Conservation (phyloP, 1,140 invertebrate genomes). For the Listronotus oregonensis region DNA sequence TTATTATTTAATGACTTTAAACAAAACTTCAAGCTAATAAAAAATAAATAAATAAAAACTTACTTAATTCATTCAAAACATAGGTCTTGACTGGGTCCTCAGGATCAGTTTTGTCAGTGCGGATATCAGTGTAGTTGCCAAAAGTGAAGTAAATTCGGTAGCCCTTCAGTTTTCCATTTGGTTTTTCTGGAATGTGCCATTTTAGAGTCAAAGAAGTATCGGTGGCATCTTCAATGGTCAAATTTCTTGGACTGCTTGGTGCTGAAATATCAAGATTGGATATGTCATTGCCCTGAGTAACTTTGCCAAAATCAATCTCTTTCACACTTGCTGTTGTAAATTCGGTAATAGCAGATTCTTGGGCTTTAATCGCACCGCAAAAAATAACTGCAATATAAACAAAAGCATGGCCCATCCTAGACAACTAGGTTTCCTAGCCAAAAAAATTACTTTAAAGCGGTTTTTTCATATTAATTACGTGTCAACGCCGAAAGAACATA, state of each 20-base stretch:
- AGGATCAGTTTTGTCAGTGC: constrained; percentile 61
- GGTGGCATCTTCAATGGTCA: constrained; percentile 75
- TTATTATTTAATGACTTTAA: background rate
- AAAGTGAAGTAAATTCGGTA: constrained; percentile 75
- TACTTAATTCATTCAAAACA: constrained; percentile 66
- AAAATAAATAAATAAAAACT: constrained; percentile 56
- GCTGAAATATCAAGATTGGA: constrained; percentile 57
- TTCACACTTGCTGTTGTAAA: constrained; percentile 31
- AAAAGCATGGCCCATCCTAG: constrained; percentile 51
- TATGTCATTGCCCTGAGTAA: constrained; percentile 39
- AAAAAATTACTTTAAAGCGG: constrained; percentile 15
- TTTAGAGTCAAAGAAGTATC: constrained; percentile 76
- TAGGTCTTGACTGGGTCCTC: constrained; percentile 59
- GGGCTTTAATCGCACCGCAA: constrained; percentile 37
- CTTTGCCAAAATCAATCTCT: constrained; percentile 23
- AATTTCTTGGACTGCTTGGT: constrained; percentile 80
- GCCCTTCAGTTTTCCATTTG: constrained; percentile 72
- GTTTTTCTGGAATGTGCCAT: constrained; percentile 76
- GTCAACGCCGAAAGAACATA: constrained; percentile 4
- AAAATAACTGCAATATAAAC: constrained; percentile 46
- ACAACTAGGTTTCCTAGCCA: constrained; percentile 22
- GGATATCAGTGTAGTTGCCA: constrained; percentile 69
- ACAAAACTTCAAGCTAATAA: constrained; percentile 18
- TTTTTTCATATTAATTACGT: constrained; percentile 13
- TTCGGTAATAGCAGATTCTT: constrained; percentile 41